phyloP scores from a whole-genome alignment of 1,140 invertebrate genomes.

The Ganaspis sp. region DNA sequence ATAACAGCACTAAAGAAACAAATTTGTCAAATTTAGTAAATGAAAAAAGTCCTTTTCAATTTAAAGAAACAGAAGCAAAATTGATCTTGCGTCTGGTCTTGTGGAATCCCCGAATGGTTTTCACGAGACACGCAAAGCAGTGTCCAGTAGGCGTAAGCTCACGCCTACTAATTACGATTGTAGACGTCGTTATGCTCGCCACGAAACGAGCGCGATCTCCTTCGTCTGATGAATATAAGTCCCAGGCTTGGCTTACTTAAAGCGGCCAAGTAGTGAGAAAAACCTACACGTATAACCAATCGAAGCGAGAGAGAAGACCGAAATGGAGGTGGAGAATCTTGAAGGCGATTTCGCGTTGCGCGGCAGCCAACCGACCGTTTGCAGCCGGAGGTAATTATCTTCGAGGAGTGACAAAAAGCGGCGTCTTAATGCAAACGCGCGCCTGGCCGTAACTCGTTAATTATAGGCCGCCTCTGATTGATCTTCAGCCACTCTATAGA shows the following conservation, averaged over 20 bases:
- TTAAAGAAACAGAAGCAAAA: background rate
- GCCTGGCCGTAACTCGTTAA: slow-evolving; percentile 73
- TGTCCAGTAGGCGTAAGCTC: slow-evolving; percentile 71
- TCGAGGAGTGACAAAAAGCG: slow-evolving; percentile 73
- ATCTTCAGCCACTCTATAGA: slow-evolving; percentile 67
- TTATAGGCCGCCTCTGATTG: slow-evolving; percentile 75
- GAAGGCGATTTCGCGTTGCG: slow-evolving; percentile 43
- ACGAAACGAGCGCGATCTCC: slow-evolving; percentile 48
- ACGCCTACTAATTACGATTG: slow-evolving; percentile 76
- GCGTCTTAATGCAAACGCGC: slow-evolving; percentile 74
- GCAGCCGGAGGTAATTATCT: slow-evolving; percentile 69
- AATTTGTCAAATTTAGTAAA: too few species aligned
- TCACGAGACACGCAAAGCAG: slow-evolving; percentile 54
- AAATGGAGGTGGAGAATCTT: slow-evolving; percentile 40
- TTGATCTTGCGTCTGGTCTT: background rate
- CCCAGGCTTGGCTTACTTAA: slow-evolving; percentile 31
- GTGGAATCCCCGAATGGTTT: slow-evolving; percentile 44
- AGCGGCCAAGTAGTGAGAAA: slow-evolving; percentile 61
- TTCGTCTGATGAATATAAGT: slow-evolving; percentile 43
- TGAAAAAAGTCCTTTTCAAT: too few species aligned
- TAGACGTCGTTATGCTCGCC: slow-evolving; percentile 64
- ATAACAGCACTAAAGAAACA: too few species aligned
- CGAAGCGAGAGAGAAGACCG: slow-evolving; percentile 60
- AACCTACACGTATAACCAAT: slow-evolving; percentile 70
- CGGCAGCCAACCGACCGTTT: slow-evolving; percentile 58